Evolutionary conservation across 1,140 invertebrate species (phyloP), one percentile per base, ranked within the genome.

Genomic region (Neodiprion fabricii): DNA sequence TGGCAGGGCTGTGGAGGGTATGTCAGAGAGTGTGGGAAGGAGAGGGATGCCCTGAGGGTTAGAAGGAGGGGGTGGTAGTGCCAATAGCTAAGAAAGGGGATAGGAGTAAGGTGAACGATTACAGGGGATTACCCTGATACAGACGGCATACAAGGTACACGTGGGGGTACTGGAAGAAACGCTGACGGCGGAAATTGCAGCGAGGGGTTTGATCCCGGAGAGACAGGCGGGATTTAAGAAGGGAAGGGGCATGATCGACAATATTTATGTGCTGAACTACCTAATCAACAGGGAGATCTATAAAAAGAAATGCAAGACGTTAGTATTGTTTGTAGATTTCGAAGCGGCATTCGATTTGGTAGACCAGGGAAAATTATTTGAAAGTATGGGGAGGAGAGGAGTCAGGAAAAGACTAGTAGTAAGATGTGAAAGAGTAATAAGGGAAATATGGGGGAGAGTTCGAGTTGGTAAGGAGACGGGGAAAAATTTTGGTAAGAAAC

Each of bases 381-480:
- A 40, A 3, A 40, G 5, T 40, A 2, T 50, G 70, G 28, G 14
- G 17, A 48, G 9, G 49, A 71, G 2, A 8, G 73, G 67, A 50
- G 48, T 40, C 7, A 23, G 49, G n/a, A 67, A 70, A 9, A 17
- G 67, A 1, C 8, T 70, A 40, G 68, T 65, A 17, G 48, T 7
- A 47, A 74, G 73, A 66, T 75, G 69, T n/a, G 68, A 70, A 28
- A 68, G 61, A 70, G 67, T 69, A 10, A 50, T 74, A 23, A 70
- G n/a, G 14, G 73, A 74, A 21, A 74, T 67, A 9, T 23, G 23
- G 14, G 73, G 67, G 1, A 70, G 68, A 21, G 67, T 74, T 12
- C 70, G 53, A 67, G 47, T 70, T 11, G 10, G 65, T n/a, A 40
- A 40, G 17, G 70, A 49, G 65, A 66, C 48, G 49, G 48, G 49